These are phyloP conservation scores for Philotrypesis tridentata DNA, from an alignment of 1,140 invertebrate genomes.

Conservation along the genomic window DNA sequence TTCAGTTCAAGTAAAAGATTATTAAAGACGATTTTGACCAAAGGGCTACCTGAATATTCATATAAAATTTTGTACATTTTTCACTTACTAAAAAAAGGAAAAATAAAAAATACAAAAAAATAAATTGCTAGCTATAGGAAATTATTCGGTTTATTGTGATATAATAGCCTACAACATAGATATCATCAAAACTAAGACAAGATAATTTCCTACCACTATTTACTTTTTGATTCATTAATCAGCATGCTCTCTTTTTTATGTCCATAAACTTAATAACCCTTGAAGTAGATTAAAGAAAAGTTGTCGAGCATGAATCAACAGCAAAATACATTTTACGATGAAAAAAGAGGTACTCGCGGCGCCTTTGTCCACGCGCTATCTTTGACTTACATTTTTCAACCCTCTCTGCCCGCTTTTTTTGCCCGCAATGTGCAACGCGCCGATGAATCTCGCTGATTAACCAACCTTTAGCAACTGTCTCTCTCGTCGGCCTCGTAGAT, in stretches of 20 bases:
- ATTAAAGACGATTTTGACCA: too few relatives aligned
- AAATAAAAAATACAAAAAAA: too few relatives aligned
- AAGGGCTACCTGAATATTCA: too few relatives aligned
- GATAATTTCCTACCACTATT: not conserved
- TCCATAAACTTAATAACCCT: not conserved
- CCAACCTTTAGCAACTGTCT: not conserved
- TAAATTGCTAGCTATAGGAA: not conserved
- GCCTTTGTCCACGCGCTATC: not conserved
- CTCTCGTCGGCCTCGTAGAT: slow-evolving; percentile 6
- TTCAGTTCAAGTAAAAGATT: too few relatives aligned
- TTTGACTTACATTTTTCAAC: slow-evolving; percentile 12
- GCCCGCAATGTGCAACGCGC: not conserved
- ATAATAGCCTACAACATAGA: not conserved
- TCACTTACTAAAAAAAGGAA: too few relatives aligned
- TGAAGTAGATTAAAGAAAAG: not conserved
- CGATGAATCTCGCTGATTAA: slow-evolving; percentile 39
- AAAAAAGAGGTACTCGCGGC: not conserved
- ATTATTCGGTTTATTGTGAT: not conserved
- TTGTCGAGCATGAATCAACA: not conserved
- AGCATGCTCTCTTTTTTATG: not conserved
- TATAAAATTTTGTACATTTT: too few relatives aligned
- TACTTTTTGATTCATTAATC: not conserved
- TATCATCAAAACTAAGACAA: not conserved
- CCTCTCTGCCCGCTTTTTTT: not conserved
- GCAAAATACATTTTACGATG: not conserved